Base-by-base conservation (phyloP, 1,140 invertebrate genomes). In the Leptopilina clavipes region DNA sequence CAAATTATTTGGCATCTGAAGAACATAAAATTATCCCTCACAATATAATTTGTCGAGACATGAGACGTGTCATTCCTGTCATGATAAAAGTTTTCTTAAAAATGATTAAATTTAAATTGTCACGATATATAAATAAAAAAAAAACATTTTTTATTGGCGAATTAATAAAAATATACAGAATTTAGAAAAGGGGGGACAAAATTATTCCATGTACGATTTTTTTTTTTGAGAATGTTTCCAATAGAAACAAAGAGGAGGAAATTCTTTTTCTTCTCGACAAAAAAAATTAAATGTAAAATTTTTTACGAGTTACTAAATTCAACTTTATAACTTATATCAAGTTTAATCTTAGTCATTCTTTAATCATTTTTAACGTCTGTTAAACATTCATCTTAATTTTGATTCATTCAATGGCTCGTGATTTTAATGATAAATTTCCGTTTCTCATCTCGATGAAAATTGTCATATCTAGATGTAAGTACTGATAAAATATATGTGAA, bases 1-100 rank as follows among this genome's bases (percentile, higher is more conserved):
- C 48, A 52, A 52, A 52, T 52, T 52, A 52, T 52, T 52, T 52
- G 48, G 48, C 48, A n/a, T 52, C 48, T 17, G 48, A 52, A 52
- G 48, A 52, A 52, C 48, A 12, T 52, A 52, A 52, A 52, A 52
- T 52, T 52, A 52, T 52, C 37, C 37, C 37, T 52, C 48, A 17
- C 14, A 52, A 6, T n/a, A 52, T 52, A 52, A 52, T 52, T n/a
- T 52, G 48, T 52, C 48, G n/a, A 52, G 48, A 52, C 14, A 52
- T 52, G 5, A 3, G 14, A 52, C 48, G 14, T 52, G 48, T 52
- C 48, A 52, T 52, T 52, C n/a, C 48, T 52, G 48, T 52, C 48
- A 52, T 52, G 48, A 52, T 52, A 17, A n/a, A 52, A 52, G 37
- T 40, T 40, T 40, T 52, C 14, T 14, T 45, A 45, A 45, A 14